phyloP scores from a whole-genome alignment of 2,797 vertebrate genomes.

The Pangasius mekongensis region DNA sequence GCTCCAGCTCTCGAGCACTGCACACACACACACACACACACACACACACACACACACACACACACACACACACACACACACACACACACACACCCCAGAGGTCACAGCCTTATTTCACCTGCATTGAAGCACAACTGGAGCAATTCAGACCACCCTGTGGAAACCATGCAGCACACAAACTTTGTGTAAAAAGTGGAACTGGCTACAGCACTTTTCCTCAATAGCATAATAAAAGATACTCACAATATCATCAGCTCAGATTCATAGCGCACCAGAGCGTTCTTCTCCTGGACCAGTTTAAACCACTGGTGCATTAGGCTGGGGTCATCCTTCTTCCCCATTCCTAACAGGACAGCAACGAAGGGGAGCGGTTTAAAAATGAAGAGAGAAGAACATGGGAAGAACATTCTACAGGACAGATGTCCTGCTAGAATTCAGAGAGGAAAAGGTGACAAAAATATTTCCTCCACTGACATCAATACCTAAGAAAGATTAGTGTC shows the following conservation, averaged over 20 bases:
- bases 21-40: slow-evolving; percentile 27
- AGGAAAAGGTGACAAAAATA: neutral
- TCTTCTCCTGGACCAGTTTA: slow-evolving; percentile 94
- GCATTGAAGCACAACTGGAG: neutral
- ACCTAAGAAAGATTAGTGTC: neutral
- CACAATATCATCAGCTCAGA: slow-evolving; percentile 96
- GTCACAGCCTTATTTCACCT: neutral
- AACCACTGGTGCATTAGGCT: slow-evolving; percentile 98
- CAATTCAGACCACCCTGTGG: neutral
- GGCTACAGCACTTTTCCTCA: neutral
- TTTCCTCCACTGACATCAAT: neutral
- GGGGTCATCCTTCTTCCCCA: slow-evolving; percentile 88
- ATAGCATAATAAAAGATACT: slow-evolving; percentile 68
- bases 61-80: slow-evolving; percentile 41
- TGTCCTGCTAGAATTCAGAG: neutral
- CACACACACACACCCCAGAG: slow-evolving; percentile 13
- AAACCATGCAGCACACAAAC: neutral
- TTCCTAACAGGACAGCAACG: slow-evolving; percentile 74
- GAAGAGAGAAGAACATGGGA: slow-evolving; percentile 5
- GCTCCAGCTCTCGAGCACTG: slow-evolving; percentile 91
- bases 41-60: slow-evolving; percentile 13
- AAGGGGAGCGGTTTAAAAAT: neutral
- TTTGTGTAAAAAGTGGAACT: neutral
- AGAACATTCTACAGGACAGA: neutral
- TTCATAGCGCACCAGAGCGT: slow-evolving; percentile 90